Base-by-base conservation (phyloP, 2,113 vertebrate genomes). In the Heterotilapia buettikoferi region DNA sequence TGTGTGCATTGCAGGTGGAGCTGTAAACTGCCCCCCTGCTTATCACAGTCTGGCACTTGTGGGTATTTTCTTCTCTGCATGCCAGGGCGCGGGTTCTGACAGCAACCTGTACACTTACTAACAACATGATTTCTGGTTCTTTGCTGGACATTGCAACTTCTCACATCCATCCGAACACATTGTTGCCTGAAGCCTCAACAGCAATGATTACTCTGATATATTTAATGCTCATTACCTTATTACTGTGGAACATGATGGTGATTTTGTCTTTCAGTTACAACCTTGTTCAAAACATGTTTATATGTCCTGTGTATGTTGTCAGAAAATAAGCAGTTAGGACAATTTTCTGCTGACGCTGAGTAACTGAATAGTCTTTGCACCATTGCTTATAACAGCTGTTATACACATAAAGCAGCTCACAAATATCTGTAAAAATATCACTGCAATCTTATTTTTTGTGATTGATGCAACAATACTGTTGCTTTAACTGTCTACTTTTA, bases 21-120 rank as follows among this genome's bases (percentile, higher is more conserved):
- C 59, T 63, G 71, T 80, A 88, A 86, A 88, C 73, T 85, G 79
- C 36, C 83, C 87, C 38, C 52, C 66, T 82, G 90, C 92, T 92
- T 86, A 89, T 90, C 86, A 88, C 83, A 89, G 18, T 63, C 59
- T 63, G 9, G 59, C n/a, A 31, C 18, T 63, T 63, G 59, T 36
- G 59, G 59, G 31, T 63, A 36, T 63, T 63, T 29, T 76, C 21
- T 29, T 76, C 14, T 76, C 71, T 47, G 71, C 14, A 47, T 26
- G 21, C 68, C 38, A 26, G 40, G 14, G 21, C 0, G 2, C 2
- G 1, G 68, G 21, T 47, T 43, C 40, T 45, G 68, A 73, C 68
- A 26, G 8, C 3, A 45, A 73, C 7, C 21, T 47, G 71, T 11
- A 47, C 45, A 76, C 43, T 26, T 76, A 19, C 71, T 50, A 50